phyloP scores from a whole-genome alignment of 2,888 invertebrate species.

The Nymphalis c-album region DNA sequence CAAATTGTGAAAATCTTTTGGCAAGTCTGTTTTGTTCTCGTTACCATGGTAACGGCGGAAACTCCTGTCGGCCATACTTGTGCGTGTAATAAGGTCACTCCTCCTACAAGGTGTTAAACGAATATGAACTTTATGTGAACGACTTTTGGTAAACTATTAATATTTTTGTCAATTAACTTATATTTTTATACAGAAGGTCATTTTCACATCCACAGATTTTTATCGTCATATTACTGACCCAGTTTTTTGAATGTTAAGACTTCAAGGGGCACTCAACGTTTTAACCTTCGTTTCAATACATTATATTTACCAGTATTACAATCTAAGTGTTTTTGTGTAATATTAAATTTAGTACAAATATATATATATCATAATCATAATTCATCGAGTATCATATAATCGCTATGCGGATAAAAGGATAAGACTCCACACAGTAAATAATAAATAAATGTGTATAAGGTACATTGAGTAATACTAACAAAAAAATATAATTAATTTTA shows the following conservation, averaged over 20 bases:
- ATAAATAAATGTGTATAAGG: too few species aligned
- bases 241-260: constrained; percentile 21
- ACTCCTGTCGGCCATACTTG: constrained; percentile 38
- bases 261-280: constrained; percentile 4
- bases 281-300: constrained; percentile 13
- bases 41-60: constrained; percentile 66
- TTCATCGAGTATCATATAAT: too few species aligned
- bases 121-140: constrained; percentile 31
- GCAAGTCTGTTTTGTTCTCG: constrained; percentile 65
- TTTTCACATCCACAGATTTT: constrained; percentile 28
- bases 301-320: not conserved
- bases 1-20: constrained; percentile 60
- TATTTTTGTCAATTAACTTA: constrained; percentile 1
- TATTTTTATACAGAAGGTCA: constrained; percentile 36
- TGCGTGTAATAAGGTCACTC: constrained; percentile 23
- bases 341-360: too few species aligned
- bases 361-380: too few species aligned
- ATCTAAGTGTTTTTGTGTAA: not conserved
- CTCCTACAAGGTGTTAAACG: constrained; percentile 19
- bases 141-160: constrained; percentile 16
- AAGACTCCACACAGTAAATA: too few species aligned
- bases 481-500: too few species aligned
- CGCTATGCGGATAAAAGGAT: too few species aligned
- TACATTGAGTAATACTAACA: too few species aligned
- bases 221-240: constrained; percentile 34